phyloP scores from a whole-genome alignment of 1,140 invertebrate genomes.

The Drosophila seguyi region DNA sequence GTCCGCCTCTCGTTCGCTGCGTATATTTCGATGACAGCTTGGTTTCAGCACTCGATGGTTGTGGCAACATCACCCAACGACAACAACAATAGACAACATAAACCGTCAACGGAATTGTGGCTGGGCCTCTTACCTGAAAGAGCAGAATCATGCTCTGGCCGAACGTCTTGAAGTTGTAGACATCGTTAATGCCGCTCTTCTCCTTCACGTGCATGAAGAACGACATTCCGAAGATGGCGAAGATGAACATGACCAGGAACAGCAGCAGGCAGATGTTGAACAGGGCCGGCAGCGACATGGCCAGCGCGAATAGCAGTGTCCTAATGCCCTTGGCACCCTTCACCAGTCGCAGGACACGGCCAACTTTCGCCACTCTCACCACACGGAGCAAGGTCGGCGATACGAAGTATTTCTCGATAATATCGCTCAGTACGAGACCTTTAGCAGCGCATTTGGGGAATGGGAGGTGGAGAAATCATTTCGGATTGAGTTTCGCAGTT shows the following conservation, averaged over 20 bases:
- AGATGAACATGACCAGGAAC: slow-evolving; percentile 99
- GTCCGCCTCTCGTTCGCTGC: background rate
- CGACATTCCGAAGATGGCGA: slow-evolving; percentile 99
- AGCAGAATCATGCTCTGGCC: slow-evolving; percentile 98
- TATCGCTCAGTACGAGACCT: slow-evolving; percentile 96
- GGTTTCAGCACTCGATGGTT: slow-evolving; percentile 15
- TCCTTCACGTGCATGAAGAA: slow-evolving; percentile 99
- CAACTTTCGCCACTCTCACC: slow-evolving; percentile 98
- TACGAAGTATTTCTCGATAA: slow-evolving; percentile 98
- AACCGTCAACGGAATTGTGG: slow-evolving; percentile 84
- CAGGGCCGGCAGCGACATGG: slow-evolving; percentile 98
- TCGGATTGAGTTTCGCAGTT: slow-evolving; percentile 26
- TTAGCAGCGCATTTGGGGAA: slow-evolving; percentile 5
- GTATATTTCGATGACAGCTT: background rate
- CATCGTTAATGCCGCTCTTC: slow-evolving; percentile 96
- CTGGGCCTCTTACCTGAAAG: slow-evolving; percentile 91
- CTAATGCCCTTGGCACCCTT: slow-evolving; percentile 99
- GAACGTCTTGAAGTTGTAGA: slow-evolving; percentile 99
- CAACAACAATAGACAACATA: slow-evolving; percentile 85
- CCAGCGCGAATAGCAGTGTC: slow-evolving; percentile 97
- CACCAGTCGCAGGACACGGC: slow-evolving; percentile 97
- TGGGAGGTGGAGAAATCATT: slow-evolving; percentile 32
- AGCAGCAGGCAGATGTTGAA: slow-evolving; percentile 99
- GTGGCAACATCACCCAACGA: slow-evolving; percentile 85
- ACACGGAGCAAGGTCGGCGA: slow-evolving; percentile 98